A percentile compares a stretch with the other conserved stretches of the same genome.
Evolutionary conservation across 2,888 invertebrate species (phyloP).

Genomic region (Chloroclystis v-ata): DNA sequence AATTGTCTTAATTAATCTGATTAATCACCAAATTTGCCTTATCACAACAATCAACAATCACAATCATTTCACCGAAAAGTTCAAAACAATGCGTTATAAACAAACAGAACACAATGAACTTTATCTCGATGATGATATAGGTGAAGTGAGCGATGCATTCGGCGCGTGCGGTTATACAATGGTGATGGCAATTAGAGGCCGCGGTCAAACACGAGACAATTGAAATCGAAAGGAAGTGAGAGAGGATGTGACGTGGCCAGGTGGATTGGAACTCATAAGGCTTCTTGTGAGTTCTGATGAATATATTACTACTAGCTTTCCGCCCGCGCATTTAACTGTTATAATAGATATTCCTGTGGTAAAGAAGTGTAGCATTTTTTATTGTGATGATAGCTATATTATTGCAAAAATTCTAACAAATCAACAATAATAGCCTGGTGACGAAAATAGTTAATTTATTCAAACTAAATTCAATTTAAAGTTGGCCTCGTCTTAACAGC

Average conservation of each 20-base stretch:
- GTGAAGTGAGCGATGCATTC: constrained; percentile 21
- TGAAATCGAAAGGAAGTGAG: constrained; percentile 70
- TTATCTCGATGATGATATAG: constrained; percentile 15
- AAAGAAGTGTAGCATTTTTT: no score
- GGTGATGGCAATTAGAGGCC: constrained; percentile 59
- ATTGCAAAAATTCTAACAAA: no score
- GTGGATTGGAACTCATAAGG: constrained; percentile 34
- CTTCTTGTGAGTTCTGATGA: background rate
- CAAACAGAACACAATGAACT: constrained; percentile 13
- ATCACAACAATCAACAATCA: no score
- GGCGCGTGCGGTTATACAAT: constrained; percentile 50
- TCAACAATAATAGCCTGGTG: no score
- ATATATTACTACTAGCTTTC: no score
- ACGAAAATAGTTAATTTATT: no score
- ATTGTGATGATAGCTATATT: no score
- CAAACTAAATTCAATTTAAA: no score
- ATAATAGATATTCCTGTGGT: no score
- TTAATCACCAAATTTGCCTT: no score
- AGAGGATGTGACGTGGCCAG: constrained; percentile 60
- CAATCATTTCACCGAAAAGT: constrained; percentile 8
- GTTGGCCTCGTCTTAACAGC: no score
- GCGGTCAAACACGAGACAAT: constrained; percentile 74
- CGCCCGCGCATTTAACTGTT: no score
- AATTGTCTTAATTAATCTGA: background rate
- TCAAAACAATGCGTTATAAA: constrained; percentile 14